A percentile compares a stretch with the other conserved stretches of the same genome.
Conservation (phyloP, 2,113 vertebrate species). For the Orientallactaga bullata region DNA sequence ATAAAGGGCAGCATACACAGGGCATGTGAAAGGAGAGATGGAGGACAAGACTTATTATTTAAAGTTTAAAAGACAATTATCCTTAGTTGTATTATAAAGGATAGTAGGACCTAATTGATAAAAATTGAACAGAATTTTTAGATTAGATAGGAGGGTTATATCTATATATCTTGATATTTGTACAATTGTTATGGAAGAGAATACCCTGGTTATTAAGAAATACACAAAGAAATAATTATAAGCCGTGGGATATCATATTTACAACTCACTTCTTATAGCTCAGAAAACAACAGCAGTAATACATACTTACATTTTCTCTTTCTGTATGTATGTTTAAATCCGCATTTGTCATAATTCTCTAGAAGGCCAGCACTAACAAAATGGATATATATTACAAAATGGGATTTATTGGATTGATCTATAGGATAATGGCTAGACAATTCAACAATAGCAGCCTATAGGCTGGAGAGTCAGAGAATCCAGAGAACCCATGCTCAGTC, state of each 20-base stretch:
- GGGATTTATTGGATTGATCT: no score
- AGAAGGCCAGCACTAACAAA: no score
- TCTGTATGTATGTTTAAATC: no score
- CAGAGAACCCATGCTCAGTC: no score
- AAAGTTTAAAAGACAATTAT: conserved; percentile 22
- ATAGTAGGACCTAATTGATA: background rate
- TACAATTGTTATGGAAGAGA: background rate
- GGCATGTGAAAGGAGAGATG: background rate
- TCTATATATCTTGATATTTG: background rate
- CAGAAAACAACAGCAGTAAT: background rate
- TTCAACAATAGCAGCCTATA: no score
- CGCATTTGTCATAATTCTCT: no score
- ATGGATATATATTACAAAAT: no score
- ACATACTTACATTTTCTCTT: background rate
- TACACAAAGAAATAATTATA: background rate
- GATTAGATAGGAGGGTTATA: background rate
- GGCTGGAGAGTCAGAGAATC: no score
- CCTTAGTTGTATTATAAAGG: background rate
- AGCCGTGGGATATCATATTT: background rate
- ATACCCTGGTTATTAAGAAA: background rate
- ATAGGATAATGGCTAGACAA: no score
- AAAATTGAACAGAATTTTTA: background rate
- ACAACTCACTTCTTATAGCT: background rate
- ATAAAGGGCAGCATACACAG: background rate
- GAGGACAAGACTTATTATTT: background rate